These are phyloP conservation scores for Brachymystax lenok DNA, from an alignment of 2,797 vertebrate genomes.

Conservation along the genomic window DNA sequence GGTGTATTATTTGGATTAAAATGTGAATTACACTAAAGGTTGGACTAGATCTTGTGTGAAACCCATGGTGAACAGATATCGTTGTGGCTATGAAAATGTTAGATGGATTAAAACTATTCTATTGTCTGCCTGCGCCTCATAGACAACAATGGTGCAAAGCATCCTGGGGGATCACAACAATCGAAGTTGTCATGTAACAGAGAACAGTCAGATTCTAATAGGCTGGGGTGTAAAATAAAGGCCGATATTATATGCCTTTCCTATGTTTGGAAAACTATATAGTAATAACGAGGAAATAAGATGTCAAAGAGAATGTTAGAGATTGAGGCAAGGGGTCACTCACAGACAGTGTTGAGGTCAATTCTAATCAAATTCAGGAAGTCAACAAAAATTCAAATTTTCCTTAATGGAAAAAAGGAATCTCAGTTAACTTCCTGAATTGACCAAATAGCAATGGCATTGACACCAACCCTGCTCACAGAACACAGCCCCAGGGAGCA, in stretches of 20 bases:
- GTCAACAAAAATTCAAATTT: background rate
- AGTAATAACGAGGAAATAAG: background rate
- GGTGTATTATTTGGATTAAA: background rate
- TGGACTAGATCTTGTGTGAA: background rate
- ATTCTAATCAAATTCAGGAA: background rate
- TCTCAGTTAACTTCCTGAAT: background rate
- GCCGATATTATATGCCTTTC: background rate
- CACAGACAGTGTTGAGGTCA: background rate
- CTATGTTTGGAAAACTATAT: background rate
- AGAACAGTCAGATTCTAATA: background rate
- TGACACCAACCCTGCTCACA: background rate
- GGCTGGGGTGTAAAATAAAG: background rate
- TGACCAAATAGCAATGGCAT: background rate
- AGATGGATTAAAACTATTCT: background rate
- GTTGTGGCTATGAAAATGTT: background rate
- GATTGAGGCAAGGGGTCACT: background rate
- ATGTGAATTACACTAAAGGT: background rate
- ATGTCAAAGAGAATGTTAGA: background rate
- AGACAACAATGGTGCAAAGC: background rate
- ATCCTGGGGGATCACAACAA: background rate
- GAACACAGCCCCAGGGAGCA: background rate
- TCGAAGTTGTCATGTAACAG: background rate
- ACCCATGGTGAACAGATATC: background rate
- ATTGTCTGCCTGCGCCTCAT: background rate
- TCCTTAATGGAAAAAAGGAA: no score